A percentile compares a stretch with the other conserved stretches of the same genome.
Conservation (phyloP, 2,113 vertebrate species). For the Syngnathus typhle region DNA sequence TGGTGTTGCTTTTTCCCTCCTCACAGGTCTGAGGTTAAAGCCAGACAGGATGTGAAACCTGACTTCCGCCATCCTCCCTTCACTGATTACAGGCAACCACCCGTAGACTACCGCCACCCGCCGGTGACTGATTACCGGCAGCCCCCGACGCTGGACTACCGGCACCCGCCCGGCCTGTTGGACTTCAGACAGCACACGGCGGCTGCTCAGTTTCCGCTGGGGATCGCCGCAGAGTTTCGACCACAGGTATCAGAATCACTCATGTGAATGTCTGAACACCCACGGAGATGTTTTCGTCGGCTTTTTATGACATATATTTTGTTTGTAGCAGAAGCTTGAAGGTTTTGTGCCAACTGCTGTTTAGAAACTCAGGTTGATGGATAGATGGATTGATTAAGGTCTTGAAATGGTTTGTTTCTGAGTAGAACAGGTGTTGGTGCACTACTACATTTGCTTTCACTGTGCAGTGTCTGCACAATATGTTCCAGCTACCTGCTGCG, state of each 20-base stretch:
- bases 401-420: neutral
- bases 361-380: too few relatives aligned
- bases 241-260: conserved; percentile 77
- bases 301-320: too few relatives aligned
- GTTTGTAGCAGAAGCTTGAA: too few relatives aligned
- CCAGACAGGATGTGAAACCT: conserved; percentile 96
- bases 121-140: conserved; percentile 90
- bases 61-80: conserved; percentile 94
- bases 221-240: conserved; percentile 81
- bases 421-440: too few relatives aligned
- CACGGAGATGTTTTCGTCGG: neutral
- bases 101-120: conserved; percentile 92
- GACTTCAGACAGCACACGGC: conserved; percentile 92
- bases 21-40: conserved; percentile 97
- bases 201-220: conserved; percentile 79
- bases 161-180: conserved; percentile 86
- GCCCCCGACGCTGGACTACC: conserved; percentile 87
- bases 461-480: neutral
- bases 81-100: conserved; percentile 92
- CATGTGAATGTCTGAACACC: neutral
- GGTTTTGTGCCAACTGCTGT: too few relatives aligned
- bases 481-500: neutral
- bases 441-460: neutral
- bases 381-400: neutral
- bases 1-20: conserved; percentile 48